Conservation (phyloP, 1,140 invertebrate species). For the Carposina sasakii region DNA sequence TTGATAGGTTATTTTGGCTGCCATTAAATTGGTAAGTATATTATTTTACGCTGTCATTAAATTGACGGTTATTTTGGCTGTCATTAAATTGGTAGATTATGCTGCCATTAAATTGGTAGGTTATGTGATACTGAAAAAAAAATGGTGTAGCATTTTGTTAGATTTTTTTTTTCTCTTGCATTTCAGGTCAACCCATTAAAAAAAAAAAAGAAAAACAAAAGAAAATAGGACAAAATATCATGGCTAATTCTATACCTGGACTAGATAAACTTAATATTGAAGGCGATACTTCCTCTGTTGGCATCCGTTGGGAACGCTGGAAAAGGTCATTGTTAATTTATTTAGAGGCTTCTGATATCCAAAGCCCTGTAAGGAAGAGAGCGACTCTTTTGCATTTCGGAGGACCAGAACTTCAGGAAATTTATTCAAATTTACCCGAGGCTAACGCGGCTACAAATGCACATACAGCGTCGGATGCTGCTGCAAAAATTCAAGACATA, state of each 20-base stretch:
- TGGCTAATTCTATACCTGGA: background rate
- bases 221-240: too few relatives aligned
- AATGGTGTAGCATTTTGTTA: too few relatives aligned
- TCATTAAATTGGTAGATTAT: too few relatives aligned
- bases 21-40: too few relatives aligned
- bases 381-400: background rate
- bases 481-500: background rate
- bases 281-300: background rate
- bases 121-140: too few relatives aligned
- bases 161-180: background rate
- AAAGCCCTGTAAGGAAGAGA: background rate
- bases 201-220: too few relatives aligned
- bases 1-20: too few relatives aligned
- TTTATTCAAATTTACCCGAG: conserved; percentile 19
- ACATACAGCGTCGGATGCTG: background rate
- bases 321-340: background rate
- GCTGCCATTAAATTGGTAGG: too few relatives aligned
- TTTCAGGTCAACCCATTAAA: background rate
- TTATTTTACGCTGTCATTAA: too few relatives aligned
- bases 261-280: background rate
- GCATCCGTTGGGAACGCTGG: background rate
- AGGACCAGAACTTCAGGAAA: conserved; percentile 7
- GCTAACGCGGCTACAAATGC: conserved; percentile 1
- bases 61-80: too few relatives aligned
- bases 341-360: background rate